Conservation (phyloP, 2,797 vertebrate genomes). For the Cossypha heuglini region DNA sequence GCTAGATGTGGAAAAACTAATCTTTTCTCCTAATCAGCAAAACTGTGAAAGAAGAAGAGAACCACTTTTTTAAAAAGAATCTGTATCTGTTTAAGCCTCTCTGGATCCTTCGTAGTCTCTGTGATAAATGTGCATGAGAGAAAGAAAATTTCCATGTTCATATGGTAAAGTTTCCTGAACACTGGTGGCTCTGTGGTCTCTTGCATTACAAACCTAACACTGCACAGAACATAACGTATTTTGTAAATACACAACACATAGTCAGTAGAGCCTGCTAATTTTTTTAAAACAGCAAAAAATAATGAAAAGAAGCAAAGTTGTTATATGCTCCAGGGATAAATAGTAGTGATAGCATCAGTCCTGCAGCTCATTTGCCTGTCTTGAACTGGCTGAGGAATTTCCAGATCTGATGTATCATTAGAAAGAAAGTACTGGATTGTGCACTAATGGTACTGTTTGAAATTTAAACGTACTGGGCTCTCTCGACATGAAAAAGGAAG, state of each 20-base stretch:
- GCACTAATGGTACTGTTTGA: conserved; percentile 54
- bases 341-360: neutral
- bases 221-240: neutral
- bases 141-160: neutral
- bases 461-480: conserved; percentile 70
- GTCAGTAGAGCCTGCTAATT: neutral
- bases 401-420: conserved; percentile 21
- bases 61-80: neutral
- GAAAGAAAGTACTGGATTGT: conserved; percentile 34
- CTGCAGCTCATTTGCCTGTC: conserved; percentile 9
- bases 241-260: neutral
- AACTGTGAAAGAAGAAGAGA: neutral
- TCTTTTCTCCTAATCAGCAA: neutral
- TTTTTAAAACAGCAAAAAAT: neutral
- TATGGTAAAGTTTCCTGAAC: neutral
- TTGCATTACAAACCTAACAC: neutral
- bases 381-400: conserved; percentile 47
- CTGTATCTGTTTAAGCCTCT: neutral
- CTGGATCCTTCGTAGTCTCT: neutral
- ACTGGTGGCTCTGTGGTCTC: neutral
- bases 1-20: neutral
- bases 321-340: neutral
- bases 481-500: conserved; percentile 59
- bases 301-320: neutral
- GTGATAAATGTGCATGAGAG: neutral